Evolutionary conservation across 2,797 vertebrate genomes (phyloP).

Genomic region (Macropus fuliginosus): DNA sequence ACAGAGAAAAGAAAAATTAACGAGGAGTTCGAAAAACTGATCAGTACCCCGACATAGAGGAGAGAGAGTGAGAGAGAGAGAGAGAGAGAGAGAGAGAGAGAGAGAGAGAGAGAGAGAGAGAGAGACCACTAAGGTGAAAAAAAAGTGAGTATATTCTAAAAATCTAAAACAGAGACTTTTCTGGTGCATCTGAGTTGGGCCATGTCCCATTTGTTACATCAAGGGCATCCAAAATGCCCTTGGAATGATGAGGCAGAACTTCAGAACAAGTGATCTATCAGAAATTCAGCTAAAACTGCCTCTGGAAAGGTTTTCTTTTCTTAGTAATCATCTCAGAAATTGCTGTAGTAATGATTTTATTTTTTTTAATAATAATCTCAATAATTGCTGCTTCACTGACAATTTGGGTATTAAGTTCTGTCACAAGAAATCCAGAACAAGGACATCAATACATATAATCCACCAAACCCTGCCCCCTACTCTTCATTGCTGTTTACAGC

Average conservation of each 20-base stretch:
- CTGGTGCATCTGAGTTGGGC: background rate
- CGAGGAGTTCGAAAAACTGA: background rate
- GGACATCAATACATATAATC: background rate
- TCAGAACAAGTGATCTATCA: background rate
- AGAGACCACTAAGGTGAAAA: background rate
- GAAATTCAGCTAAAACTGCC: background rate
- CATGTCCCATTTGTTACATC: background rate
- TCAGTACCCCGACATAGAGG: background rate
- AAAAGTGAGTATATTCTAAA: background rate
- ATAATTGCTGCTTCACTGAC: background rate
- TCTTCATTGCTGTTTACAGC: background rate
- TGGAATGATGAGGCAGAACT: background rate
- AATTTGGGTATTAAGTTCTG: background rate
- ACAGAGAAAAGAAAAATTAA: background rate
- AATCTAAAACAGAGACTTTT: background rate
- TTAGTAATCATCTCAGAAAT: too few species aligned
- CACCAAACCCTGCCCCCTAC: background rate
- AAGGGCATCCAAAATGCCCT: background rate
- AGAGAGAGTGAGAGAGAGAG: too few species aligned
- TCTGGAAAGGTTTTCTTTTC: background rate
- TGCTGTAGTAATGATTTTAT: background rate
- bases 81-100: background rate
- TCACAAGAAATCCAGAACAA: background rate
- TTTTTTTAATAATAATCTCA: too few species aligned
- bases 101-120: background rate